Evolutionary conservation across 2,113 vertebrate genomes (phyloP).

Genomic region (Pogona vitticeps): DNA sequence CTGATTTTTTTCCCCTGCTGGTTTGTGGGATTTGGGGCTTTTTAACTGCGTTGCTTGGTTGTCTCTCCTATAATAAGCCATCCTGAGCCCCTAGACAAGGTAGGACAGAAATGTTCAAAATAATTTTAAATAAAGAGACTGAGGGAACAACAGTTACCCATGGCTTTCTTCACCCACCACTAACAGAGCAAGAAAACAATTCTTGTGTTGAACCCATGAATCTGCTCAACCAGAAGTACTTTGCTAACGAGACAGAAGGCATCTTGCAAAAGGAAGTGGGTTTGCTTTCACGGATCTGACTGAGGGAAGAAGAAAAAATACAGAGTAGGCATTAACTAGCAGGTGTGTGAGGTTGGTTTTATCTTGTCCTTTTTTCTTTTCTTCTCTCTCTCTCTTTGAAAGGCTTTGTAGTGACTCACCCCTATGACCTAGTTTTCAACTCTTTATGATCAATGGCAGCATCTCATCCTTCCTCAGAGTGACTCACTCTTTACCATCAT

Average conservation of each 20-base stretch:
- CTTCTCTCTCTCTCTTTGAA: not conserved
- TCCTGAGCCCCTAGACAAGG: no score
- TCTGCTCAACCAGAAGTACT: not conserved
- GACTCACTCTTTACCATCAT: constrained; percentile 70
- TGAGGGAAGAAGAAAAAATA: constrained; percentile 52
- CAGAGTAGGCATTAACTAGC: constrained; percentile 72
- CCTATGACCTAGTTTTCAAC: constrained; percentile 64
- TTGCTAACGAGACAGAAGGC: not conserved
- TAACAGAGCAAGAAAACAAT: not conserved
- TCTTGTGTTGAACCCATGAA: not conserved
- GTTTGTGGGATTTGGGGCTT: not conserved
- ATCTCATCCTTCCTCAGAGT: constrained; percentile 59
- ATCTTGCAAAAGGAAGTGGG: constrained; percentile 36
- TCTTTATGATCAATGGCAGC: constrained; percentile 69
- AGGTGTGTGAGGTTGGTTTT: constrained; percentile 41
- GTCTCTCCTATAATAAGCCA: not conserved
- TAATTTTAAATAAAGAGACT: not conserved
- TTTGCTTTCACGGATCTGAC: constrained; percentile 54
- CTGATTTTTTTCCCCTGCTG: no score
- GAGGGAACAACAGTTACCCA: not conserved
- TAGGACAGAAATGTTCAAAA: not conserved
- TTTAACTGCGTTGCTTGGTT: not conserved
- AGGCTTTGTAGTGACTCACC: constrained; percentile 74
- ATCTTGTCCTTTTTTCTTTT: constrained; percentile 30
- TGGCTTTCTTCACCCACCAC: not conserved